Base-by-base conservation (phyloP, 2,113 vertebrate species). In the Perca fluviatilis region DNA sequence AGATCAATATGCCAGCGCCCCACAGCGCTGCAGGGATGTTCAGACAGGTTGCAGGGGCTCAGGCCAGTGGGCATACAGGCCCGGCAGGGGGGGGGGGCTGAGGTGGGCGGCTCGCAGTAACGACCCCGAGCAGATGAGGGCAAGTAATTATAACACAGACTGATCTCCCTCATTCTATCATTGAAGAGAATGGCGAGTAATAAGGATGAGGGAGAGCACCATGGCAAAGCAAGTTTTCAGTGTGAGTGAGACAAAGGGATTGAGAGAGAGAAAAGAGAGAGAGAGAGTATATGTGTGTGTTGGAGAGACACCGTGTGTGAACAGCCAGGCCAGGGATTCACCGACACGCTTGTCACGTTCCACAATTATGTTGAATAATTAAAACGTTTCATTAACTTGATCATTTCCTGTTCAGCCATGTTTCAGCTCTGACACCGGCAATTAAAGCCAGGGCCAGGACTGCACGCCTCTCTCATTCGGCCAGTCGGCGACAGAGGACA, bases 381-480 rank as follows among this genome's bases (percentile, higher is more conserved):
- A 92, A 92, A 92, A 91, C 69, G 86, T 94, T 94, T 92, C 91
- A 93, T 94, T 93, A 91, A 90, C 85, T 86, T 47, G 74, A 90
- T 93, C 74, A 92, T 88, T 93, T 95, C 86, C 90, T 87, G 87
- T 87, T 88, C 76, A 76, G 82, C 89, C 88, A 79, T 80, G 83
- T 86, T 88, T 90, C 88, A 84, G 87, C 74, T 60, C 77, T 85
- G 90, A 86, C 87, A 76, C 74, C 54, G 58, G 70, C 86, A 70
- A 91, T 93, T 90, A 93, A 84, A 73, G 82, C 50, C 12, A 4
- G 33, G 50, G 69, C 84, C 61, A 70, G 61, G 54, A 33, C 66
- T 6, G 60, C 14, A 75, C 76, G 72, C 75, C 87, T 72, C 77
- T 62, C 69, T 88, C 70, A 18, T 82, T 62, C 27, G 23, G 62